These are phyloP conservation scores for Drosophila neotestacea DNA, from an alignment of 2,888 invertebrate genomes.

Conservation along the genomic window DNA sequence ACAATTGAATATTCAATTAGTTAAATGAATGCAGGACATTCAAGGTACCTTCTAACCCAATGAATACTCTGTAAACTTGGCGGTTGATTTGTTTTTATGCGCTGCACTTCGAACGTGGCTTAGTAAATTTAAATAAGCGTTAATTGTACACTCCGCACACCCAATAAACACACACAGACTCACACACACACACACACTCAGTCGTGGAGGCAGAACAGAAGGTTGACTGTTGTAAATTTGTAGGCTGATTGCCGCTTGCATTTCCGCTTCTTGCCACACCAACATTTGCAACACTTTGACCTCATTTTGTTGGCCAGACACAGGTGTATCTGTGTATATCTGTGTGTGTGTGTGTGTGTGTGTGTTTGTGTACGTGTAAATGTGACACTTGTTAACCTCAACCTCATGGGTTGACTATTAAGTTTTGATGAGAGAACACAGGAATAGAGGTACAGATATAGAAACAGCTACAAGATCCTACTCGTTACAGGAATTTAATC, in stretches of 20 bases:
- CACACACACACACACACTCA: neutral
- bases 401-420: conserved; percentile 55
- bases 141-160: conserved; percentile 41
- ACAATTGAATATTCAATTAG: conserved; percentile 27
- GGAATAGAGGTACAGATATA: neutral
- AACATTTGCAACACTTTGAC: conserved; percentile 46
- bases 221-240: conserved; percentile 56
- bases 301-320: conserved; percentile 50
- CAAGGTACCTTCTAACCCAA: conserved; percentile 2
- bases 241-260: conserved; percentile 69
- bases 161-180: conserved; percentile 7
- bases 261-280: conserved; percentile 54
- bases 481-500: conserved; percentile 55
- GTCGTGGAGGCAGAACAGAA: neutral
- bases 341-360: conserved; percentile 13
- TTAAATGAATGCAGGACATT: conserved; percentile 20
- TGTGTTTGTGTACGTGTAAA: conserved; percentile 30
- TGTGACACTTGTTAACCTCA: conserved; percentile 67
- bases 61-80: conserved; percentile 23
- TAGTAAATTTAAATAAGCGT: conserved; percentile 43
- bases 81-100: conserved; percentile 9
- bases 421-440: conserved; percentile 67
- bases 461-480: neutral
- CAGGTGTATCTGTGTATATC: conserved; percentile 12
- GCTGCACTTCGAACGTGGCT: conserved; percentile 7